phyloP scores from a whole-genome alignment of 2,113 vertebrate species.

The Brachyistius frenatus region DNA sequence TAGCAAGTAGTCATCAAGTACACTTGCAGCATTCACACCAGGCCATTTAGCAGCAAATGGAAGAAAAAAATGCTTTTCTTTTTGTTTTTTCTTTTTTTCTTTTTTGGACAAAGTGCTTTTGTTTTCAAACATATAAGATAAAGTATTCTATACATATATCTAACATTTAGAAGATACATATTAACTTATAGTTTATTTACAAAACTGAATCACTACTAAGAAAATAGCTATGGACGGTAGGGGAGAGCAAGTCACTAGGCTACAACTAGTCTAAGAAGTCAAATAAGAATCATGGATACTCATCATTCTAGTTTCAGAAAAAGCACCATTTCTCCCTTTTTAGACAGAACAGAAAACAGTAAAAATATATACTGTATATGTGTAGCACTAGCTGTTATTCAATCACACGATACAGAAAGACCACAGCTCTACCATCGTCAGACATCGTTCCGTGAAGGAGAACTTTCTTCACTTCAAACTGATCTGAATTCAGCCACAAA shows the following conservation, averaged over 20 bases:
- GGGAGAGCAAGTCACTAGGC: constrained; percentile 75
- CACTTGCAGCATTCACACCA: constrained; percentile 98
- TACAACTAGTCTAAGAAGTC: constrained; percentile 76
- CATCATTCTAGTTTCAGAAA: constrained; percentile 73
- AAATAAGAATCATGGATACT: constrained; percentile 72
- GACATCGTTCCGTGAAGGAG: constrained; percentile 42
- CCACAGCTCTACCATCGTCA: constrained; percentile 30
- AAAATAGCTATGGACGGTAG: constrained; percentile 81
- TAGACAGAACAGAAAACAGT: constrained; percentile 68
- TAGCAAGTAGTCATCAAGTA: constrained; percentile 90
- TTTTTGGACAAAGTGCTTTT: constrained; percentile 98
- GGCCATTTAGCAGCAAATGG: constrained; percentile 99
- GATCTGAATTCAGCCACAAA: constrained; percentile 38
- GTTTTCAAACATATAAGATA: constrained; percentile 94
- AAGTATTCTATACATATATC: constrained; percentile 92
- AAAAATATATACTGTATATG: constrained; percentile 52
- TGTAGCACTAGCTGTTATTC: constrained; percentile 56
- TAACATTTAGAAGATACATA: constrained; percentile 91
- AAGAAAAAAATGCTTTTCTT: constrained; percentile 88
- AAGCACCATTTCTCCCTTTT: constrained; percentile 85
- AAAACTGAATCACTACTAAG: constrained; percentile 80
- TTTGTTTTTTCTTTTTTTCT: constrained; percentile 82
- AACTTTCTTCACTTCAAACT: constrained; percentile 17
- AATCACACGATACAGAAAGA: constrained; percentile 45
- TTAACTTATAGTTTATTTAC: constrained; percentile 83